Conservation (phyloP, 1,140 invertebrate species). For the Hestina assimilis region DNA sequence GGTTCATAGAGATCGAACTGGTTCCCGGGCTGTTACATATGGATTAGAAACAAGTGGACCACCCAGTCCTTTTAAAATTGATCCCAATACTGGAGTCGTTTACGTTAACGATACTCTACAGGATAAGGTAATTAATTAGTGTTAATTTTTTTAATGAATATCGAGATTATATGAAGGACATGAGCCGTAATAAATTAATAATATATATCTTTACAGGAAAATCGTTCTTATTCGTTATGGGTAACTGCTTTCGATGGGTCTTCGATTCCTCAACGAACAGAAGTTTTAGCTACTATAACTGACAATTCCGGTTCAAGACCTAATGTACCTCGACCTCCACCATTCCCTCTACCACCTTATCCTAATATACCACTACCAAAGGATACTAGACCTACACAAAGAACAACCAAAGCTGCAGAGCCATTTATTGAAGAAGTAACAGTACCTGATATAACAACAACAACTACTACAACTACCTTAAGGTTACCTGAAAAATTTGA, state of each 20-base stretch:
- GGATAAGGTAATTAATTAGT: conserved; percentile 72
- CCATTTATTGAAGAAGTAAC: conserved; percentile 42
- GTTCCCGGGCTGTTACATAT: conserved; percentile 45
- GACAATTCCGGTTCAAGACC: conserved; percentile 43
- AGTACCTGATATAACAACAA: conserved; percentile 55
- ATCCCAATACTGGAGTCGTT: conserved; percentile 57
- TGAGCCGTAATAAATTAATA: not conserved
- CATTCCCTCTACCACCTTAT: conserved; percentile 40
- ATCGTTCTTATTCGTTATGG: conserved; percentile 63
- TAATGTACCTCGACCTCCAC: conserved; percentile 50
- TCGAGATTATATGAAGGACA: no score
- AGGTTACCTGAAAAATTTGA: conserved; percentile 33
- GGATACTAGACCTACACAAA: conserved; percentile 42
- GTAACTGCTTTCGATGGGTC: conserved; percentile 60
- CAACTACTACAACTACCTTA: conserved; percentile 39
- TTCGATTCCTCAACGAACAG: conserved; percentile 56
- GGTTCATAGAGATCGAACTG: conserved; percentile 44
- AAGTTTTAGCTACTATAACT: conserved; percentile 63
- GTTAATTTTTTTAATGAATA: not conserved
- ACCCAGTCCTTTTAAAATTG: conserved; percentile 56
- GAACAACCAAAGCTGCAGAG: conserved; percentile 56
- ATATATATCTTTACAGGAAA: conserved; percentile 57
- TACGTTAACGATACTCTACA: conserved; percentile 63
- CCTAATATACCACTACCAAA: conserved; percentile 40
- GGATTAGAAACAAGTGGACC: conserved; percentile 59